Evolutionary conservation across 2,888 invertebrate genomes (phyloP).

Genomic region (Sipha maydis): DNA sequence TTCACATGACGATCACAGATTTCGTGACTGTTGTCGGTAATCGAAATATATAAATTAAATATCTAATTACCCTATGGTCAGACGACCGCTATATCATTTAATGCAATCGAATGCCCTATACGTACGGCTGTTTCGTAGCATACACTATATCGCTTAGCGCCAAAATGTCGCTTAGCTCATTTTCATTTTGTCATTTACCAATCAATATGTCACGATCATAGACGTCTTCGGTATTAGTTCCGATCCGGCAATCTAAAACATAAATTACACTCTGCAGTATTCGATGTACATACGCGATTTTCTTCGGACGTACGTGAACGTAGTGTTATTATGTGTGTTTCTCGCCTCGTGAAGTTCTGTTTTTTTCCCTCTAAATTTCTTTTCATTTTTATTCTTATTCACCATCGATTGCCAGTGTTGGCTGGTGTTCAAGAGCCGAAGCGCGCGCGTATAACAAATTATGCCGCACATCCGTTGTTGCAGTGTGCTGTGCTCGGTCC

Average conservation of each 20-base stretch:
- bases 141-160: too few relatives aligned
- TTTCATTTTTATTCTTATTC: background rate
- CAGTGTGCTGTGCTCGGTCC: background rate
- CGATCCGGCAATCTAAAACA: too few relatives aligned
- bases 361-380: background rate
- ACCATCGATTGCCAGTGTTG: constrained; percentile 5
- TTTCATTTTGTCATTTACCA: too few relatives aligned
- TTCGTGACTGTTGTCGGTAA: too few relatives aligned
- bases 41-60: too few relatives aligned
- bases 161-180: too few relatives aligned
- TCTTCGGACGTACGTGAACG: background rate
- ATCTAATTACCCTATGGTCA: too few relatives aligned
- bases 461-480: constrained; percentile 37
- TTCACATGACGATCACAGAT: too few relatives aligned
- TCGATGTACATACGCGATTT: background rate
- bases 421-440: constrained; percentile 40
- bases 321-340: background rate
- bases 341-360: background rate
- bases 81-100: too few relatives aligned
- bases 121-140: too few relatives aligned
- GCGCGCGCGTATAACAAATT: constrained; percentile 44
- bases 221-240: background rate
- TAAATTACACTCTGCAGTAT: background rate
- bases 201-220: background rate
- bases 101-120: too few relatives aligned